Conservation (phyloP, 1,140 invertebrate genomes). For the Papilio xuthus region DNA sequence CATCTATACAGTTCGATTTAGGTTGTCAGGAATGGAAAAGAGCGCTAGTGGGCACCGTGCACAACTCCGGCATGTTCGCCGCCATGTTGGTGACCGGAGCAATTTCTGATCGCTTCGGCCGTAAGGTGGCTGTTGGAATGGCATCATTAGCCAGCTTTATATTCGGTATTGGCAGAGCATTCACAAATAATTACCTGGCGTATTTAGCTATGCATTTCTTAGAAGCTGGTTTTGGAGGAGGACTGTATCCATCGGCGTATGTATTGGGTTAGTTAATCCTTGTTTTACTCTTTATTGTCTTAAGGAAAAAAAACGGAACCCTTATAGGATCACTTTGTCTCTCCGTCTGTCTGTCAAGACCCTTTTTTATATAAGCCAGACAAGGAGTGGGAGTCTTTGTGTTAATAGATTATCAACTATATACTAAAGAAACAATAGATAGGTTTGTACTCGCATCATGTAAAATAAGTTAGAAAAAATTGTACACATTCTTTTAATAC, state of each 20-base stretch:
- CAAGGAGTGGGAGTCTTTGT: neutral
- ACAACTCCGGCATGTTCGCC: conserved; percentile 87
- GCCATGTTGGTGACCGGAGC: conserved; percentile 86
- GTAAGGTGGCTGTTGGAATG: conserved; percentile 63
- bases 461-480: neutral
- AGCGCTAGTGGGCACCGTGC: conserved; percentile 86
- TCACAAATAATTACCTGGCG: conserved; percentile 80
- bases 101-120: conserved; percentile 84
- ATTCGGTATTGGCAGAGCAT: conserved; percentile 81
- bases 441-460: no score
- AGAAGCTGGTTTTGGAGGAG: conserved; percentile 79
- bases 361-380: neutral
- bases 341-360: no score
- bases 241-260: conserved; percentile 83
- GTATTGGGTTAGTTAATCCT: conserved; percentile 73
- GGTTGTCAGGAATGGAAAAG: conserved; percentile 86
- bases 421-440: neutral
- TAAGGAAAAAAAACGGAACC: no score
- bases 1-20: conserved; percentile 66
- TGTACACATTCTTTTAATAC: neutral
- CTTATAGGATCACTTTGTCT: no score
- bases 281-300: conserved; percentile 19
- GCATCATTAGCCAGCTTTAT: conserved; percentile 68
- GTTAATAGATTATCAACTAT: neutral
- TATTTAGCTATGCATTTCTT: conserved; percentile 82